Percentiles rank a stretch among this genome's conserved stretches.
These are phyloP conservation scores for Zalophus californianus DNA, from an alignment of 2,797 vertebrate species.

Conservation along the genomic window DNA sequence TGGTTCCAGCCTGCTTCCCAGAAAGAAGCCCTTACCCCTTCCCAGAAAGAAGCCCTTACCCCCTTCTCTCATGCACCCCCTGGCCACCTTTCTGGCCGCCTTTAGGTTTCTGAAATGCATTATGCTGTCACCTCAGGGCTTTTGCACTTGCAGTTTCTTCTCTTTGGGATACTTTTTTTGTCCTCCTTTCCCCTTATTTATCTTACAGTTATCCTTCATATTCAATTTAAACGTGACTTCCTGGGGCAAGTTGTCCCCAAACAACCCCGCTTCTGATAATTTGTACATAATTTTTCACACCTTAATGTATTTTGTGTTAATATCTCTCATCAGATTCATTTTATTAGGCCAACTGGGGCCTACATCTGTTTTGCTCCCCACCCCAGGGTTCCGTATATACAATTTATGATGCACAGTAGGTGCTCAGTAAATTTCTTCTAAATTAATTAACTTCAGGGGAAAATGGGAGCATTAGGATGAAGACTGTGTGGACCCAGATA, in stretches of 20 bases:
- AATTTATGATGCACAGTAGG: not conserved
- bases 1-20: not conserved
- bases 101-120: not conserved
- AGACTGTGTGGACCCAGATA: not conserved
- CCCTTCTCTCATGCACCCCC: not conserved
- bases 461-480: not conserved
- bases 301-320: not conserved
- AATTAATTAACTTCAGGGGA: slow-evolving; percentile 21
- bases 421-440: not conserved
- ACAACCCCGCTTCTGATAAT: not conserved
- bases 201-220: not conserved
- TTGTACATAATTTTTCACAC: not conserved
- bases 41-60: not conserved
- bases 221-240: not conserved
- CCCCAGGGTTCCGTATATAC: not conserved
- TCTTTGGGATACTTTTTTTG: not conserved
- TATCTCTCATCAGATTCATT: not conserved
- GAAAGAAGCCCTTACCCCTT: not conserved
- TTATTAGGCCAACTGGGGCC: not conserved
- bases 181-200: not conserved
- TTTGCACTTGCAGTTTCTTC: not conserved
- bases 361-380: not conserved
- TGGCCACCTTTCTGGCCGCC: not conserved
- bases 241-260: not conserved
- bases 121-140: not conserved